These are phyloP conservation scores for Nemotelus nigrinus DNA, from an alignment of 2,888 invertebrate species.

Conservation along the genomic window DNA sequence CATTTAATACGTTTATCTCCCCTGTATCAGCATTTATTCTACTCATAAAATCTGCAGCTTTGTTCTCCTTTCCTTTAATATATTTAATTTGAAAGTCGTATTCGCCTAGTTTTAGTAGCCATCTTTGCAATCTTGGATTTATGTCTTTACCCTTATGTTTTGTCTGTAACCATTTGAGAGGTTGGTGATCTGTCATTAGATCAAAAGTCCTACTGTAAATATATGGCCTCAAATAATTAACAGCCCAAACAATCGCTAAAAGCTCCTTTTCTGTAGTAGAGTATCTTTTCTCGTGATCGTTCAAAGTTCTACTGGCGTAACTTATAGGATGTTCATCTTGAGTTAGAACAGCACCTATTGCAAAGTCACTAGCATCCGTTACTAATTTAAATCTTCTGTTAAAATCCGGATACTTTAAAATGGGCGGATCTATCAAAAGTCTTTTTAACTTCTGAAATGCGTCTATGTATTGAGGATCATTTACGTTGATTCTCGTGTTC, in stretches of 20 bases:
- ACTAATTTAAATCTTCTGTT: constrained; percentile 2
- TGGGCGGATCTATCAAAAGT: background rate
- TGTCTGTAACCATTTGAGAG: constrained; percentile 7
- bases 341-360: constrained; percentile 35
- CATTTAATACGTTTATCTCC: too few species aligned
- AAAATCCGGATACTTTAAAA: constrained; percentile 2
- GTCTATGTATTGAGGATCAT: background rate
- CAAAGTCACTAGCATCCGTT: constrained; percentile 6
- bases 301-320: constrained; percentile 8
- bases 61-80: constrained; percentile 29
- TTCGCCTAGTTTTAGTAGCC: background rate
- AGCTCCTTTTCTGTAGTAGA: constrained; percentile 41
- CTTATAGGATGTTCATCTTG: constrained; percentile 51
- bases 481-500: background rate
- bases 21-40: too few species aligned
- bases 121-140: background rate
- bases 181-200: constrained; percentile 8
- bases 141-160: constrained; percentile 1
- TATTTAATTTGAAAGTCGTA: constrained; percentile 17
- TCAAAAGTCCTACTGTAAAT: background rate
- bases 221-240: constrained; percentile 54
- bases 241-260: constrained; percentile 55
- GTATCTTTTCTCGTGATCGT: constrained; percentile 17
- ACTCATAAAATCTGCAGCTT: constrained; percentile 12
- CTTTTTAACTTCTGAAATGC: constrained; percentile 4